Conservation (phyloP, 2,113 vertebrate genomes). For the Ovis aries region ARS-UI_Ramb_v3.0 NC_056068.1:77897001-77897500, state of each 20-base stretch:
- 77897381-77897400: background rate
- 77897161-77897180: background rate
- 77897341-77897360: background rate
- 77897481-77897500: background rate
- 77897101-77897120: too few species aligned
- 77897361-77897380: background rate
- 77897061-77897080: too few species aligned
- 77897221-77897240: background rate
- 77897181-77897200: background rate
- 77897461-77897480: background rate
- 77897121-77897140: too few species aligned
- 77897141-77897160: too few species aligned
- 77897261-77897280: background rate
- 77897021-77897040: too few species aligned
- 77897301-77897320: constrained; percentile 25
- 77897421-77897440: background rate
- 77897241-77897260: background rate
- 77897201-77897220: background rate
- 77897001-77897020: too few species aligned
- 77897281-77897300: background rate
- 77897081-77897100: too few species aligned
- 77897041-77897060: too few species aligned
- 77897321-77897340: background rate
- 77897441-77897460: background rate
- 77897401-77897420: background rate